phyloP scores from a whole-genome alignment of 2,797 vertebrate species.

The Columba guinea region DNA sequence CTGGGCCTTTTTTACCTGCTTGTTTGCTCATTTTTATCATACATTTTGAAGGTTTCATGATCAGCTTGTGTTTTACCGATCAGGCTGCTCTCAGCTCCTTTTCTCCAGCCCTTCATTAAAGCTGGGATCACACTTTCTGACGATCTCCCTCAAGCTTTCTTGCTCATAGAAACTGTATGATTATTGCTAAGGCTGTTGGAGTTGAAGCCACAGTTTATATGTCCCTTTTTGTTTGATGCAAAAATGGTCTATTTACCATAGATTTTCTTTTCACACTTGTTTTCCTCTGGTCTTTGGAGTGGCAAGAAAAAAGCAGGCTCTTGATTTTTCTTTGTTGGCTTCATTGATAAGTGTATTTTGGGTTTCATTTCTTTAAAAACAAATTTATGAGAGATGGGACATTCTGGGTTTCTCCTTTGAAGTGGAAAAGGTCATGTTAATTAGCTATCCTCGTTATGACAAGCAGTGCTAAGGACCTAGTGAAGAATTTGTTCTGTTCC shows the following conservation, averaged over 20 bases:
- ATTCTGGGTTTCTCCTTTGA: neutral
- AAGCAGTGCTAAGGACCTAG: constrained; percentile 12
- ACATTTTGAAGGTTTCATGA: neutral
- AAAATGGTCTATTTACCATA: constrained; percentile 6
- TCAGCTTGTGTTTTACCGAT: neutral
- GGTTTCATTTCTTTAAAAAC: neutral
- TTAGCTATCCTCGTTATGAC: constrained; percentile 21
- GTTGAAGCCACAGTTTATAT: neutral
- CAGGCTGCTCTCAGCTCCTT: constrained; percentile 1
- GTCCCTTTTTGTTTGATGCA: constrained; percentile 2
- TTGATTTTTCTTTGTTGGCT: neutral
- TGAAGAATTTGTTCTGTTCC: constrained; percentile 31
- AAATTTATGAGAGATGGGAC: neutral
- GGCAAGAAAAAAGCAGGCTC: neutral
- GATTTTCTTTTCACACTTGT: constrained; percentile 14
- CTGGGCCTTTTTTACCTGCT: neutral
- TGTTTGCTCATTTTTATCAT: neutral
- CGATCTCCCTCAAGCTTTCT: constrained; percentile 10
- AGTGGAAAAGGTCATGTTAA: constrained; percentile 42
- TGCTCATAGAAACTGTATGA: neutral
- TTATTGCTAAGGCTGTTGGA: neutral
- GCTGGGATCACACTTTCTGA: neutral
- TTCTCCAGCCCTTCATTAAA: constrained; percentile 13
- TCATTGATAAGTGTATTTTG: neutral
- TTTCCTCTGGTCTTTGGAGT: neutral